These are phyloP conservation scores for Phymastichus coffea DNA, from an alignment of 1,140 invertebrate genomes.

Conservation along the genomic window DNA sequence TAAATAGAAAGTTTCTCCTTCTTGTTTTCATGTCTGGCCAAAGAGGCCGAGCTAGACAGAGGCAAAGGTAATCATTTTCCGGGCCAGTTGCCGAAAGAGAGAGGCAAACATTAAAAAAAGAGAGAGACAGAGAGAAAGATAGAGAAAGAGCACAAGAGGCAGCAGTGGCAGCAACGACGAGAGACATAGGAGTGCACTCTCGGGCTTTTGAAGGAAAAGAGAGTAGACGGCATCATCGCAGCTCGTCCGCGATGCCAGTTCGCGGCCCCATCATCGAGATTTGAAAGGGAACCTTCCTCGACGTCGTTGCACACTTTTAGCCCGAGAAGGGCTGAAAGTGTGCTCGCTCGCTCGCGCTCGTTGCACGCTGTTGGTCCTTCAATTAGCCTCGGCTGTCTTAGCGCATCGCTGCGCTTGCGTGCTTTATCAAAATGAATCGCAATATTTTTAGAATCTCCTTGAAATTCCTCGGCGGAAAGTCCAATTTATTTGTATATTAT, in stretches of 20 bases:
- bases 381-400: too few relatives aligned
- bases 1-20: constrained; percentile 22
- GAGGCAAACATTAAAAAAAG: constrained; percentile 25
- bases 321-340: too few relatives aligned
- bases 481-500: too few relatives aligned
- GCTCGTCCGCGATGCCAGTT: constrained; percentile 27
- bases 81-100: not conserved
- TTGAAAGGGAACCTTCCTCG: constrained; percentile 35
- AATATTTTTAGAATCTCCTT: too few relatives aligned
- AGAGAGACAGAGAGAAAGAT: constrained; percentile 26
- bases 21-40: constrained; percentile 30
- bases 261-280: constrained; percentile 34
- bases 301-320: constrained; percentile 34
- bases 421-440: not conserved
- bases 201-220: constrained; percentile 27
- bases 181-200: constrained; percentile 35
- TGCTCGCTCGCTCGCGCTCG: constrained; percentile 13
- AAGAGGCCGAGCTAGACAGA: constrained; percentile 29
- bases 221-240: constrained; percentile 22
- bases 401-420: not conserved
- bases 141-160: constrained; percentile 25
- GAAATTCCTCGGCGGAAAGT: too few relatives aligned
- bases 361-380: constrained; percentile 14
- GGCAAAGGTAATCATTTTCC: constrained; percentile 36
- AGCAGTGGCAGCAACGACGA: constrained; percentile 17